Evolutionary conservation across 1,140 invertebrate genomes (phyloP).

Genomic region (Drosophila dunni): DNA sequence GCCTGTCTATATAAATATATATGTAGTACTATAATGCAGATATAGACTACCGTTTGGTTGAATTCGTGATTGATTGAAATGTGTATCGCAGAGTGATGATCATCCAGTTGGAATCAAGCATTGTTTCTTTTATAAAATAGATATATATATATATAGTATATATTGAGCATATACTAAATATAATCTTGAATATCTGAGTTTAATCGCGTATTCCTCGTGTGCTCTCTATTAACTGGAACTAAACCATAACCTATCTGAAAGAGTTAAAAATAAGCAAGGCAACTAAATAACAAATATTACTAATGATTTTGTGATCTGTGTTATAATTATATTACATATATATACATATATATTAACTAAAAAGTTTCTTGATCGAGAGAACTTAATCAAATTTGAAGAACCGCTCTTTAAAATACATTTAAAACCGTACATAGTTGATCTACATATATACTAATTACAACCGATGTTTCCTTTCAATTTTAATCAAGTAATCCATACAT

Average conservation of each 20-base stretch:
- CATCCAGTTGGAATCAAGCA: constrained; percentile 42
- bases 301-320: constrained; percentile 75
- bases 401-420: constrained; percentile 10
- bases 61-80: constrained; percentile 35
- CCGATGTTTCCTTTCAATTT: constrained; percentile 59
- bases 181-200: constrained; percentile 28
- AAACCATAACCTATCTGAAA: constrained; percentile 20
- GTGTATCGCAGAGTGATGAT: constrained; percentile 29
- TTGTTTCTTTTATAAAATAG: constrained; percentile 35
- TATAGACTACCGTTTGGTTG: constrained; percentile 1
- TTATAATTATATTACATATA: constrained; percentile 63
- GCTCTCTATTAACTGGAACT: constrained; percentile 33
- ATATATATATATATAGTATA: constrained; percentile 3
- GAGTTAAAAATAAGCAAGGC: constrained; percentile 14
- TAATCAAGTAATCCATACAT: constrained; percentile 43
- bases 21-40: constrained; percentile 6
- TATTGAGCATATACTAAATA: constrained; percentile 12
- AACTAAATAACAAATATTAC: constrained; percentile 25
- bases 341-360: neutral
- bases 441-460: constrained; percentile 41
- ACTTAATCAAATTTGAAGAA: neutral
- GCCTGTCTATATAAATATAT: neutral
- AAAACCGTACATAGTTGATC: neutral
- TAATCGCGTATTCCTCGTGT: constrained; percentile 44
- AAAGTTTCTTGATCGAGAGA: neutral